These are phyloP conservation scores for Drosophila pseudoobscura DNA, from an alignment of 1,140 invertebrate genomes.

Conservation along the genomic window DNA sequence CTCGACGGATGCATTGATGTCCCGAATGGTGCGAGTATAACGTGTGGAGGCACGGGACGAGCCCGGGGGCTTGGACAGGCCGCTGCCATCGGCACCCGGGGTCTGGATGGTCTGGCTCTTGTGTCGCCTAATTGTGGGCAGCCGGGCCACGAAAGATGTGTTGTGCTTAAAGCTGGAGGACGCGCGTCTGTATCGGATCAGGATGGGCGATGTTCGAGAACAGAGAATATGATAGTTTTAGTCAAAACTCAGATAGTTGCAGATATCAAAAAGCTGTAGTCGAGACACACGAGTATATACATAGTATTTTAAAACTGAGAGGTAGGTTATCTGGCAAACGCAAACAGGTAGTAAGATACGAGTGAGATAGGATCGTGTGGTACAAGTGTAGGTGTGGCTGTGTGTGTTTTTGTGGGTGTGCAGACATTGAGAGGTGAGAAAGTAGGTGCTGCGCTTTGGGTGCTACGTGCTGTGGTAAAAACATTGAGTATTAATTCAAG, in stretches of 20 bases:
- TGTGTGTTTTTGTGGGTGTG: conserved; percentile 31
- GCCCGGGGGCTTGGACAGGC: conserved; percentile 83
- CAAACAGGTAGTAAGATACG: conserved; percentile 38
- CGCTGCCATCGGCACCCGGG: conserved; percentile 85
- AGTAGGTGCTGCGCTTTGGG: conserved; percentile 1
- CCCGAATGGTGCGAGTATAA: conserved; percentile 86
- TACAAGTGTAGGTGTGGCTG: conserved; percentile 27
- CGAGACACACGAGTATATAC: background rate
- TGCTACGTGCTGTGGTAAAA: conserved; percentile 19
- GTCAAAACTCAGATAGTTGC: conserved; percentile 21
- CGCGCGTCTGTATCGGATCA: conserved; percentile 84
- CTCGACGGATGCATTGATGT: conserved; percentile 89
- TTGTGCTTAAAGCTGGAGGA: conserved; percentile 94
- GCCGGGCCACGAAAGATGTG: conserved; percentile 93
- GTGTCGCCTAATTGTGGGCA: conserved; percentile 93
- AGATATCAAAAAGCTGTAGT: conserved; percentile 15
- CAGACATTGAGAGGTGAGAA: conserved; percentile 15
- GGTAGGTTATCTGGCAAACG: conserved; percentile 47
- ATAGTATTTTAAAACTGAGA: conserved; percentile 10
- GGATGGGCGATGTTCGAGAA: conserved; percentile 45
- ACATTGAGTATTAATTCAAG: conserved; percentile 20
- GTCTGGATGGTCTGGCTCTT: conserved; percentile 90
- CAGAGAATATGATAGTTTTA: conserved; percentile 4
- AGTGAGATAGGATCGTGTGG: conserved; percentile 39
- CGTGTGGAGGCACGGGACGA: conserved; percentile 79